These are phyloP conservation scores for Aradus depressus DNA, from an alignment of 2,888 invertebrate species.

Conservation along the genomic window DNA sequence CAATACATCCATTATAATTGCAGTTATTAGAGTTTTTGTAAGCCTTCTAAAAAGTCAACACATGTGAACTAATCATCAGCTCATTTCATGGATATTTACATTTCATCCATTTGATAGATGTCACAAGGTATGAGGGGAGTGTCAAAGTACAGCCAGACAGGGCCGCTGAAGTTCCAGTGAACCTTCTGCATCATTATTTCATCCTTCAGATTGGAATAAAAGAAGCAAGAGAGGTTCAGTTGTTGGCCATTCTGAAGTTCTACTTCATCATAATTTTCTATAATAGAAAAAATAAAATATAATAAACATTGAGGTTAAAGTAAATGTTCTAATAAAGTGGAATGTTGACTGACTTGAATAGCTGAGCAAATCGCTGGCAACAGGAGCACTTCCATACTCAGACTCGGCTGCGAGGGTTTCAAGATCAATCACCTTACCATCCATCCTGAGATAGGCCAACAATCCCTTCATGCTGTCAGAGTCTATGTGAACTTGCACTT, in stretches of 20 bases:
- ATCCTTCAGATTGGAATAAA: constrained; percentile 3
- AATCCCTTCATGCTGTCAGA: constrained; percentile 11
- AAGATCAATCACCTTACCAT: constrained; percentile 16
- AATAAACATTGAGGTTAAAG: not conserved
- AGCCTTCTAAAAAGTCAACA: constrained; percentile 3
- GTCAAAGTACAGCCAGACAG: constrained; percentile 19
- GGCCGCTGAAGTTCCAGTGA: constrained; percentile 3
- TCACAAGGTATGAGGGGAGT: constrained; percentile 8
- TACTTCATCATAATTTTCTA: constrained; percentile 22
- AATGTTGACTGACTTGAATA: constrained; percentile 12
- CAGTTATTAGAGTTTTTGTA: constrained; percentile 2
- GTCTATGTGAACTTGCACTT: not conserved
- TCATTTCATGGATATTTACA: no score
- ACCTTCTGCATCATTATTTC: not conserved
- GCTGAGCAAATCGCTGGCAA: constrained; percentile 19
- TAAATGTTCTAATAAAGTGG: not conserved
- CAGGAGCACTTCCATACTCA: not conserved
- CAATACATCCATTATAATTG: no score
- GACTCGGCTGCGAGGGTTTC: constrained; percentile 7
- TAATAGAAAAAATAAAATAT: not conserved
- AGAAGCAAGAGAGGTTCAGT: constrained; percentile 19
- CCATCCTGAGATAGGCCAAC: constrained; percentile 15
- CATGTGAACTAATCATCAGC: no score
- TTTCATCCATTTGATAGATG: no score
- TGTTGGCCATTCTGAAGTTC: constrained; percentile 10